Percentiles rank a stretch among this genome's conserved stretches.
phyloP scores from a whole-genome alignment of 2,888 invertebrate species.

The Tortrix viridana region DNA sequence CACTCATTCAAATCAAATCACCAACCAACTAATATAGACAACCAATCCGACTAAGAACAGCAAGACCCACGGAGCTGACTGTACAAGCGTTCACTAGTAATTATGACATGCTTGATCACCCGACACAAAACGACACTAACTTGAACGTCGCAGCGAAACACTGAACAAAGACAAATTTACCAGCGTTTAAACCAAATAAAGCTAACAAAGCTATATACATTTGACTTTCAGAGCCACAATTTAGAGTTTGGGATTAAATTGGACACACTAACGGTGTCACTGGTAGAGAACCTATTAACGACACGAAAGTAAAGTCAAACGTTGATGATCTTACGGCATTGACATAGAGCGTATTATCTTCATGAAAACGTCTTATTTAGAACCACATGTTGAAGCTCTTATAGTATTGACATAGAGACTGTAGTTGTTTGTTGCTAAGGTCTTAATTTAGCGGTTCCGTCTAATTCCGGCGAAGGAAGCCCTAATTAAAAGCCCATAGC shows the following conservation, averaged over 20 bases:
- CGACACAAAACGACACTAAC: conserved; percentile 2
- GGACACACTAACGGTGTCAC: conserved; percentile 24
- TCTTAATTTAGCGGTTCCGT: conserved; percentile 1
- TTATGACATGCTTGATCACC: conserved; percentile 12
- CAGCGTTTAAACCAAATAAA: too few relatives aligned
- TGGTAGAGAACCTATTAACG: too few relatives aligned
- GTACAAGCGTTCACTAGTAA: conserved; percentile 9
- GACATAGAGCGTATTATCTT: too few relatives aligned
- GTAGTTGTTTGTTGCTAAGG: too few relatives aligned
- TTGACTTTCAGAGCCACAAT: too few relatives aligned
- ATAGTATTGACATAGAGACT: too few relatives aligned
- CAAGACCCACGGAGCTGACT: not conserved
- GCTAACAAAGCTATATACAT: too few relatives aligned
- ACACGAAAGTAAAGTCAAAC: too few relatives aligned
- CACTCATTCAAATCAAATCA: not conserved
- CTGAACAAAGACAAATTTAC: conserved; percentile 27
- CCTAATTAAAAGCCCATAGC: conserved; percentile 80
- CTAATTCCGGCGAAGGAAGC: conserved; percentile 59
- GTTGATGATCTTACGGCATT: too few relatives aligned
- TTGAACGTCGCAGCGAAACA: conserved; percentile 19
- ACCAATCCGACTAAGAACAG: not conserved
- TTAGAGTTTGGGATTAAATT: conserved; percentile 25
- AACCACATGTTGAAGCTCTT: too few relatives aligned
- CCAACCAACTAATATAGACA: not conserved
- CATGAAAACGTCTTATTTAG: too few relatives aligned